These are phyloP conservation scores for Dromiciops gliroides DNA, from an alignment of 2,113 vertebrate genomes.

Conservation along the genomic window DNA sequence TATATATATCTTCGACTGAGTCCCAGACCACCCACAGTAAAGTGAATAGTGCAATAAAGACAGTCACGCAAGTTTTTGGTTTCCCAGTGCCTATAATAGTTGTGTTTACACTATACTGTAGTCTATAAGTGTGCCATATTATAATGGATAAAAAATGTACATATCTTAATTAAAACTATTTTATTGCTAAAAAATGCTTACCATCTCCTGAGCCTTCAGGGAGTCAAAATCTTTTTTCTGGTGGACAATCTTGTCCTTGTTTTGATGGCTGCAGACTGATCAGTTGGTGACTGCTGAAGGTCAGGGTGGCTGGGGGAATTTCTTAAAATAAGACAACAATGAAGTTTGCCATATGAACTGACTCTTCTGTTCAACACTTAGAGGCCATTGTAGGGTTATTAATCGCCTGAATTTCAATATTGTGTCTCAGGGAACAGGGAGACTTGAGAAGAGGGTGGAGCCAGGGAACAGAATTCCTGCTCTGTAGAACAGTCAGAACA, in stretches of 20 bases:
- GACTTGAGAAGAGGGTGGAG: no score
- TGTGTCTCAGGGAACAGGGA: no score
- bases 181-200: not conserved
- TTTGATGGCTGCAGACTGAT: not conserved
- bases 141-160: not conserved
- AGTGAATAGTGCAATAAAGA: not conserved
- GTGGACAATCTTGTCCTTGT: not conserved
- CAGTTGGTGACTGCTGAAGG: not conserved
- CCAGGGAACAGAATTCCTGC: no score
- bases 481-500: no score
- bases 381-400: no score
- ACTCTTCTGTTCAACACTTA: no score
- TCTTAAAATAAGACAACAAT: no score
- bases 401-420: no score
- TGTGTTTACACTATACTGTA: not conserved
- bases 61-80: not conserved
- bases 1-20: no score
- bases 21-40: not conserved
- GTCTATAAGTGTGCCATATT: not conserved
- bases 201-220: not conserved
- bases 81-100: not conserved
- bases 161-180: not conserved
- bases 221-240: not conserved
- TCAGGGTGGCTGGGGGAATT: no score
- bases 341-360: no score